Percentiles rank a stretch among this genome's conserved stretches.
These are phyloP conservation scores for Pristiophorus japonicus DNA, from an alignment of 2,113 vertebrate genomes.

Conservation along the genomic window DNA sequence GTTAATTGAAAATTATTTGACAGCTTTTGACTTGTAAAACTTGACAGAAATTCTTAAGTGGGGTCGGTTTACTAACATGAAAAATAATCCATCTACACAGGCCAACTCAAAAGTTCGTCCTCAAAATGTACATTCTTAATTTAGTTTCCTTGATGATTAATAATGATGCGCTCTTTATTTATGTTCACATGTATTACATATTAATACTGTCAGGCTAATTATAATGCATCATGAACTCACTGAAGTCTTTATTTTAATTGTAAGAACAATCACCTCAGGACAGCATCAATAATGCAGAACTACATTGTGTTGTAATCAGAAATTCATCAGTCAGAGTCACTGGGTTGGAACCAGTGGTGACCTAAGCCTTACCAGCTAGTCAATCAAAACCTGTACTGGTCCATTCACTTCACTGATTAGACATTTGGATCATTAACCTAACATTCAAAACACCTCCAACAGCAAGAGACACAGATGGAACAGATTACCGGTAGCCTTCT, in stretches of 20 bases:
- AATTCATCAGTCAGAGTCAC: constrained; percentile 33
- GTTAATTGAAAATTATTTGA: background rate
- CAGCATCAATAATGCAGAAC: constrained; percentile 27
- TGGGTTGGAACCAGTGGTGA: constrained; percentile 22
- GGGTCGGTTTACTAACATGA: background rate
- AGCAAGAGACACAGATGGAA: constrained; percentile 26
- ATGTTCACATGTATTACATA: background rate
- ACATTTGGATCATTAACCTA: constrained; percentile 29
- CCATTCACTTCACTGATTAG: constrained; percentile 27
- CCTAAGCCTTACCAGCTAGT: constrained; percentile 27
- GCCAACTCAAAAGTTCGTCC: background rate
- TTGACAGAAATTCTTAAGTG: background rate
- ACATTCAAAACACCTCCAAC: constrained; percentile 25
- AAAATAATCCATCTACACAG: background rate
- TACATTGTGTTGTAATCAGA: constrained; percentile 32
- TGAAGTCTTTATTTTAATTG: constrained; percentile 32
- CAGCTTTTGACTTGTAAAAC: constrained; percentile 14
- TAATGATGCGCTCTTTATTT: background rate
- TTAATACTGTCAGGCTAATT: constrained; percentile 24
- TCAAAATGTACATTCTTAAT: background rate
- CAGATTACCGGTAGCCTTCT: constrained; percentile 10
- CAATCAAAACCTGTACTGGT: constrained; percentile 24
- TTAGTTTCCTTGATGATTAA: background rate
- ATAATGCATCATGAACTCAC: constrained; percentile 9
- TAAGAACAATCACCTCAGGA: constrained; percentile 26